Evolutionary conservation across 2,113 vertebrate species (phyloP).

Genomic region (Etia nguti): DNA sequence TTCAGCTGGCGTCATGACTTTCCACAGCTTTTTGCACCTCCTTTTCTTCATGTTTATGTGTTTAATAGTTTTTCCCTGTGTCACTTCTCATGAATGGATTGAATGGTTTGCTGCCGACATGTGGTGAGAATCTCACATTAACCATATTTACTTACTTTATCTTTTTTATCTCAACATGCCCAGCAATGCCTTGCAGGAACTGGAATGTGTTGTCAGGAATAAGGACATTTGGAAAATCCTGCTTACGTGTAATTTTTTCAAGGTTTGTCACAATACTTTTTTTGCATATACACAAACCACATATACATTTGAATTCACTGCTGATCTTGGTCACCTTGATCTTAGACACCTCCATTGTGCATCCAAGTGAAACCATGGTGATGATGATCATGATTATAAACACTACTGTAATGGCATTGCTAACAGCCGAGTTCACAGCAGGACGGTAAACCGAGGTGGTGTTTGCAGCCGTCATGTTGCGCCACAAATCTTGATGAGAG

Average conservation of each 20-base stretch:
- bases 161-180: neutral
- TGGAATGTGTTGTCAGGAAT: neutral
- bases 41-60: no score
- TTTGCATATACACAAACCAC: neutral
- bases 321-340: conserved; percentile 63
- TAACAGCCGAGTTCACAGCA: neutral
- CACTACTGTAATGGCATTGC: conserved; percentile 43
- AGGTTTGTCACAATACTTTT: neutral
- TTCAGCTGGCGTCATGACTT: neutral
- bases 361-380: conserved; percentile 76
- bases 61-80: neutral
- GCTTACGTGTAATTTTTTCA: neutral
- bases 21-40: no score
- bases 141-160: neutral
- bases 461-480: conserved; percentile 14
- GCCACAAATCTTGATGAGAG: neutral
- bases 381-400: conserved; percentile 43
- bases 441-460: neutral
- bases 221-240: neutral
- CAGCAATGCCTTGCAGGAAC: neutral
- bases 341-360: conserved; percentile 79
- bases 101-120: neutral
- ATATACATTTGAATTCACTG: neutral
- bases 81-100: neutral
- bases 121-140: neutral